Evolutionary conservation across 2,888 invertebrate species (phyloP).

Genomic region (Stenichneumon culpator): DNA sequence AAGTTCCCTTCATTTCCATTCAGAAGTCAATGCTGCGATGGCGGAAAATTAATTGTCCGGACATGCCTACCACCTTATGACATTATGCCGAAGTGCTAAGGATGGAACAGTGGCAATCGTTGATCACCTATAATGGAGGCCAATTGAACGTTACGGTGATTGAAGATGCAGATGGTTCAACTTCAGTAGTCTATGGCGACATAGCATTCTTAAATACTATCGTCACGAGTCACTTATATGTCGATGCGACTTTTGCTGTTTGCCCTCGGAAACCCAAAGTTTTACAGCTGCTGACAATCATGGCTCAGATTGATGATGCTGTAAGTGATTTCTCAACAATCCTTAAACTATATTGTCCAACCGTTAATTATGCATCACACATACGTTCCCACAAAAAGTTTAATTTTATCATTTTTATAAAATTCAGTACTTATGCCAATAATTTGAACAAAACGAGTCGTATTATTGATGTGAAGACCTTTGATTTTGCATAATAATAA

Average conservation of each 20-base stretch:
- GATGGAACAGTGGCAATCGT: constrained; percentile 7
- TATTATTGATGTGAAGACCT: no score
- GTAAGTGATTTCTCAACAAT: neutral
- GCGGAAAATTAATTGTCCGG: constrained; percentile 1
- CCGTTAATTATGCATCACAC: neutral
- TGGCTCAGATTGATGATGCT: constrained; percentile 18
- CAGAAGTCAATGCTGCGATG: constrained; percentile 15
- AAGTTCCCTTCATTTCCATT: neutral
- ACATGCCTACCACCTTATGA: neutral
- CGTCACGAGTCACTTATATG: neutral
- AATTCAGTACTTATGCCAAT: no score
- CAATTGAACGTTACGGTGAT: neutral
- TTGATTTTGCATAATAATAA: no score
- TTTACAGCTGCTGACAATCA: constrained; percentile 25
- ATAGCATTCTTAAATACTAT: neutral
- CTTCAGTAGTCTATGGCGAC: constrained; percentile 21
- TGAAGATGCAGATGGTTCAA: neutral
- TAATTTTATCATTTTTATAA: no score
- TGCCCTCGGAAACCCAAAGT: constrained; percentile 1
- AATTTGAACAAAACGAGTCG: no score
- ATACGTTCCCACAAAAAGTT: no score
- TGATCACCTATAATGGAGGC: neutral
- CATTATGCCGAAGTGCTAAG: constrained; percentile 9
- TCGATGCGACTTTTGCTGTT: constrained; percentile 27
- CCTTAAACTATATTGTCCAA: neutral